Evolutionary conservation across 2,797 vertebrate species (phyloP), one percentile per base, ranked within the genome.

Genomic region (Malacoctenus gilli): DNA sequence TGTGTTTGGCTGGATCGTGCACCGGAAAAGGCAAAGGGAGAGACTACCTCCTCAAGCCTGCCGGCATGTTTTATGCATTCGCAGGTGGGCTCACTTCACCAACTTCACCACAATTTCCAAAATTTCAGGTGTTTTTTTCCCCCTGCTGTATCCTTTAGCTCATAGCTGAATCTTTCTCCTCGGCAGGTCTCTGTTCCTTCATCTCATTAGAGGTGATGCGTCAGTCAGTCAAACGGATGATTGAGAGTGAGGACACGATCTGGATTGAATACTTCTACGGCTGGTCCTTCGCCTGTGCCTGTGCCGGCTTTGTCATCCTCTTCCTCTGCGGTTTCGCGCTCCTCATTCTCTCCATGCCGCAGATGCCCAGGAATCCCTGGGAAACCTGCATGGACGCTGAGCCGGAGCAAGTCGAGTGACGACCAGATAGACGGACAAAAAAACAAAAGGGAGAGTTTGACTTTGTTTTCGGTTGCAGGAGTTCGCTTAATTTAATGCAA

Each of bases 311-410:
- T 3, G 73, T 93, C 43, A 89, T 99, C 53, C 95, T 98, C 65
- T 95, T 98, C 53, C 83, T 98, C 60, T 90, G 91, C 0, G 95
- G 96, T 50, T 80, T 98, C 0, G 72, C 84, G 12, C 95, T 99
- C 9, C 91, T 99, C 15, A 32, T 98, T 21, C 91, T 98, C 37
- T 95, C 96, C 7, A 93, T 99, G 91, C 97, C 97, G 7, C 95
- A 93, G 38, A 97, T 99, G 94, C 96, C 97, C 47, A 92, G 87
- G 79, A 97, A 99, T 79, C 96, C 96, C 1, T 98, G 97, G 96
- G 97, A 99, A 87, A 94, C 92, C 14, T 99, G 97, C 90, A 97
- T 98, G 95, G 97, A 99, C 0, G 95, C 96, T 0, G 96, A 98
- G 39, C 94, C 92, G 0, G 95, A 98, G 11, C 86, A 89, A 52